A percentile compares a stretch with the other conserved stretches of the same genome.
Evolutionary conservation across 2,797 vertebrate genomes (phyloP).

Genomic region (Coregonus sp.): DNA sequence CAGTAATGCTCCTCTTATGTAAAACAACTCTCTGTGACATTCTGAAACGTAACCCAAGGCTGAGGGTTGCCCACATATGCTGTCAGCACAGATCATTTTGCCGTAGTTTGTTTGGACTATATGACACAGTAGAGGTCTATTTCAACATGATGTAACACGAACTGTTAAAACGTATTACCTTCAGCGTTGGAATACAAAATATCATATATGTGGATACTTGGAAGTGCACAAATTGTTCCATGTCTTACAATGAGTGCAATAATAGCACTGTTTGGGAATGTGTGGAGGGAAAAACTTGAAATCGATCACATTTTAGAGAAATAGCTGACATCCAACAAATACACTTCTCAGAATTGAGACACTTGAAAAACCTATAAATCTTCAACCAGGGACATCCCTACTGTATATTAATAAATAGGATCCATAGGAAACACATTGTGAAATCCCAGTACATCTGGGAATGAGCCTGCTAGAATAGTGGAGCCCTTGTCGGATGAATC

Average conservation of each 20-base stretch:
- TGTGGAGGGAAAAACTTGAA: too few species aligned
- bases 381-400: neutral
- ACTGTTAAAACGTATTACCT: neutral
- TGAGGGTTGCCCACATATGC: slow-evolving; percentile 38
- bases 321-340: too few species aligned
- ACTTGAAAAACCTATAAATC: neutral
- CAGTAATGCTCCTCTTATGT: slow-evolving; percentile 59
- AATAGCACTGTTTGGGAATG: neutral
- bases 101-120: slow-evolving; percentile 15
- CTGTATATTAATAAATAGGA: neutral
- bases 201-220: neutral
- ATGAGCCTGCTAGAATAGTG: neutral
- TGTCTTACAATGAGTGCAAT: neutral
- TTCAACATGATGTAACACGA: slow-evolving; percentile 25
- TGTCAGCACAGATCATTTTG: slow-evolving; percentile 44
- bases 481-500: neutral
- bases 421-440: too few species aligned
- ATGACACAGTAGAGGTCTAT: slow-evolving; percentile 17
- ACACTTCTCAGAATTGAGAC: too few species aligned
- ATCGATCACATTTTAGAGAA: too few species aligned
- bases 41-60: slow-evolving; percentile 61
- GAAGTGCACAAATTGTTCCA: neutral
- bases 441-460: neutral
- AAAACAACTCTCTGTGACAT: slow-evolving; percentile 63
- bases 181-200: neutral